Base-by-base conservation (phyloP, 2,113 vertebrate genomes). In the Rhipidura dahli region DNA sequence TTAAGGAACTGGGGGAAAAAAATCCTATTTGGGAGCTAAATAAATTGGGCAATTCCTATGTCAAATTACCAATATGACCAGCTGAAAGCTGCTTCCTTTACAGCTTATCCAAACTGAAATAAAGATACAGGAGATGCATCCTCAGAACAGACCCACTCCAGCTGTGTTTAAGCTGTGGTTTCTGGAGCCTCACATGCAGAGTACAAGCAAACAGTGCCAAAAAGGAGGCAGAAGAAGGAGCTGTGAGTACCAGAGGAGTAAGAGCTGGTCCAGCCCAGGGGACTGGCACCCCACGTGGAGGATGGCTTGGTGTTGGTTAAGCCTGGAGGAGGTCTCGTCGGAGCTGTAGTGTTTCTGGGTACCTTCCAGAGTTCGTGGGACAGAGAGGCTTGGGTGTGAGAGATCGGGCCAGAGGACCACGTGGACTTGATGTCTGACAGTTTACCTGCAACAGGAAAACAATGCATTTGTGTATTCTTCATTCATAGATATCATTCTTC, bases 341-440 rank as follows among this genome's bases (percentile, higher is more conserved):
- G 98, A 63, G 99, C 98, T 37, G 98, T 97, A 95, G 98, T 98
- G 98, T 98, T 99, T 97, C 99, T 99, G 57, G 99, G 98, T 81
- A 99, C 99, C 97, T 99, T 99, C 99, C 99, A 99, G 89, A 99
- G 98, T 92, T 99, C 99, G 6, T 99, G 99, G 81, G 99, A 99
- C 70, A 99, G 97, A 82, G 99, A 99, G 92, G 98, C 98, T 98
- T 99, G 99, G 26, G 98, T 98, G 98, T 99, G 99, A 95, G 99
- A 98, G 97, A 99, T 98, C 14, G 99, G 98, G 91, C 99, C 98
- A 27, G 98, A 98, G 68, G 99, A 99, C 99, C 99, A 99, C 26
- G 99, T 99, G 73, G 99, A 99, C 97, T 99, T 99, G 97, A 99
- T 99, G 97, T 99, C 99, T 83, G 99, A 98, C 94, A 99, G 95